phyloP scores from a whole-genome alignment of 1,140 invertebrate species.

The Lepidotrigona ventralis region DNA sequence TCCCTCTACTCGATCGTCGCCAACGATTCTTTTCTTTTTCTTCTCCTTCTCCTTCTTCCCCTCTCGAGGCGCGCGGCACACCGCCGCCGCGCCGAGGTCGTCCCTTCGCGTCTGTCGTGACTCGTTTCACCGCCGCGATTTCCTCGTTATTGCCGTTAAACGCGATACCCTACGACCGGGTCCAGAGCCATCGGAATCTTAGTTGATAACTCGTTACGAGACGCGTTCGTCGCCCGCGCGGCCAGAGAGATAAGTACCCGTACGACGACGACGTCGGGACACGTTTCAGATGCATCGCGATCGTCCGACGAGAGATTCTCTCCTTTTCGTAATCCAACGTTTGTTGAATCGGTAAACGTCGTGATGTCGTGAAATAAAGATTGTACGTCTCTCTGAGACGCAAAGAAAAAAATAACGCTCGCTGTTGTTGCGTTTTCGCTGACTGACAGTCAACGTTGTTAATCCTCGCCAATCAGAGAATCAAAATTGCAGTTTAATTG shows the following conservation, averaged over 20 bases:
- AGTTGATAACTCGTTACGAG: constrained; percentile 59
- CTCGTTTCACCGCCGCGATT: constrained; percentile 52
- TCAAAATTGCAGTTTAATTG: too few species aligned
- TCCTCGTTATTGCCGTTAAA: constrained; percentile 64
- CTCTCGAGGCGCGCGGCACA: constrained; percentile 3
- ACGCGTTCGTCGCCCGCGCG: neutral
- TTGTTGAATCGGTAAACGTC: neutral
- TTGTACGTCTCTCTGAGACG: too few species aligned
- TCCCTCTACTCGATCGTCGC: constrained; percentile 2
- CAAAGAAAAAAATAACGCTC: too few species aligned
- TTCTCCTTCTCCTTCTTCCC: neutral
- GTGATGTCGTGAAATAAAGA: too few species aligned
- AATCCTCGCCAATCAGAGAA: too few species aligned
- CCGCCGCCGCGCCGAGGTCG: constrained; percentile 28
- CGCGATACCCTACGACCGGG: constrained; percentile 57
- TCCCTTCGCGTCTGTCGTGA: constrained; percentile 48
- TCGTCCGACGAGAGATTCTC: neutral
- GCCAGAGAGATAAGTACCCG: neutral
- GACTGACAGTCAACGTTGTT: too few species aligned
- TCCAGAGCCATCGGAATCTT: constrained; percentile 61
- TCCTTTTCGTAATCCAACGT: neutral
- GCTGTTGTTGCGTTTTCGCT: too few species aligned
- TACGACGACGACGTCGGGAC: neutral
- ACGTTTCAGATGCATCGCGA: neutral
- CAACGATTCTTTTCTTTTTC: constrained; percentile 23